phyloP scores from a whole-genome alignment of 2,888 invertebrate species.

The Agrotis segetum region DNA sequence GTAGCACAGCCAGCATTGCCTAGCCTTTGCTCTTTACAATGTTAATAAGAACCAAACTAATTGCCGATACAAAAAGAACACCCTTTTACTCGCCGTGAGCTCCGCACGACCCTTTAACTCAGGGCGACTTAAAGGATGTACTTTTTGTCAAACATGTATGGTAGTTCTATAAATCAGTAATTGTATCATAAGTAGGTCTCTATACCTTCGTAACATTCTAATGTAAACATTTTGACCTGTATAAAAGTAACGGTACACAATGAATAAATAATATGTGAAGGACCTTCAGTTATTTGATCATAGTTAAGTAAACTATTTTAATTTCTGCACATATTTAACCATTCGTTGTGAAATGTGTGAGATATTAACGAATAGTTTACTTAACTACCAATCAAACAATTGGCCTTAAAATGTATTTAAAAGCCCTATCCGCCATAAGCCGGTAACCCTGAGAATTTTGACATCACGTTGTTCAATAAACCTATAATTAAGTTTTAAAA shows the following conservation, averaged over 20 bases:
- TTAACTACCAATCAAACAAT: too few relatives aligned
- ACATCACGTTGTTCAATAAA: slow-evolving; percentile 47
- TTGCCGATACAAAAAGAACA: background rate
- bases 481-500: slow-evolving; percentile 54
- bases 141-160: background rate
- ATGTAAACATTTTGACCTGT: slow-evolving; percentile 21
- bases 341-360: too few relatives aligned
- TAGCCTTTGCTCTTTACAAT: background rate
- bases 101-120: too few relatives aligned
- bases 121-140: background rate
- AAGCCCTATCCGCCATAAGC: slow-evolving; percentile 21
- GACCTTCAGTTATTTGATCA: too few relatives aligned
- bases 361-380: too few relatives aligned
- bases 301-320: too few relatives aligned
- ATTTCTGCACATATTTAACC: too few relatives aligned
- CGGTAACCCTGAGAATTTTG: slow-evolving; percentile 46
- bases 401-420: slow-evolving; percentile 6
- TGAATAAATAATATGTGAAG: background rate
- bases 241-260: slow-evolving; percentile 18
- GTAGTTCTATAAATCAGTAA: slow-evolving; percentile 10
- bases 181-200: slow-evolving; percentile 1
- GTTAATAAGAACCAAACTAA: background rate
- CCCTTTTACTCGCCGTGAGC: too few relatives aligned
- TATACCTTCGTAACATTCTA: background rate
- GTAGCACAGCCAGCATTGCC: too few relatives aligned